Percentiles rank a stretch among this genome's conserved stretches.
These are phyloP conservation scores for Matsumyia berberina DNA, from an alignment of 2,888 invertebrate species.

Conservation along the genomic window DNA sequence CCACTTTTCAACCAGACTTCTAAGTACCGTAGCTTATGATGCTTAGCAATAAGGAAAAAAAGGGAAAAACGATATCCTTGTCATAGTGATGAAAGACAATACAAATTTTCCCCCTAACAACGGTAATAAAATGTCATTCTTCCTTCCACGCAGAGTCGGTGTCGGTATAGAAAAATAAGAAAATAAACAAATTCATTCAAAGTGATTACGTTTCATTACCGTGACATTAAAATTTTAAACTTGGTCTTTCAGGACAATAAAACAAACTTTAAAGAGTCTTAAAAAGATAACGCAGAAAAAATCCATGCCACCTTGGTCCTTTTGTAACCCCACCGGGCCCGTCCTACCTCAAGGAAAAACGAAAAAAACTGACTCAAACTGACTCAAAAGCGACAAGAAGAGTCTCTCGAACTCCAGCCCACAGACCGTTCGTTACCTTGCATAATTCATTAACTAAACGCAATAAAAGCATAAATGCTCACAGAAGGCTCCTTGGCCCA, in stretches of 20 bases:
- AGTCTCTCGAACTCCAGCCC: slow-evolving; percentile 41
- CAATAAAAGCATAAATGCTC: slow-evolving; percentile 73
- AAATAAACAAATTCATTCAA: slow-evolving; percentile 63
- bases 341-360: slow-evolving; percentile 10
- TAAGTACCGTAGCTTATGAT: slow-evolving; percentile 16
- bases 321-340: background rate
- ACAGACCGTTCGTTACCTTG: slow-evolving; percentile 69
- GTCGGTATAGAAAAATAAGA: background rate
- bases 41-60: background rate
- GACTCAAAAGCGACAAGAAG: slow-evolving; percentile 26
- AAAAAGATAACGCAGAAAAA: slow-evolving; percentile 44
- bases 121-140: slow-evolving; percentile 53
- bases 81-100: slow-evolving; percentile 49
- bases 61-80: slow-evolving; percentile 43
- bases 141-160: background rate
- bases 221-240: slow-evolving; percentile 61
- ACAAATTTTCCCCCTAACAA: slow-evolving; percentile 33
- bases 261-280: slow-evolving; percentile 36
- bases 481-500: slow-evolving; percentile 23
- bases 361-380: slow-evolving; percentile 2
- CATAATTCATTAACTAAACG: slow-evolving; percentile 75
- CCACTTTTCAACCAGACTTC: slow-evolving; percentile 22
- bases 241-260: slow-evolving; percentile 39
- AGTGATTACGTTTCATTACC: slow-evolving; percentile 70
- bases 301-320: slow-evolving; percentile 1